Percentiles rank a stretch among this genome's conserved stretches.
Conservation (phyloP, 2,888 invertebrate genomes). For the Tetragonisca angustula region DNA sequence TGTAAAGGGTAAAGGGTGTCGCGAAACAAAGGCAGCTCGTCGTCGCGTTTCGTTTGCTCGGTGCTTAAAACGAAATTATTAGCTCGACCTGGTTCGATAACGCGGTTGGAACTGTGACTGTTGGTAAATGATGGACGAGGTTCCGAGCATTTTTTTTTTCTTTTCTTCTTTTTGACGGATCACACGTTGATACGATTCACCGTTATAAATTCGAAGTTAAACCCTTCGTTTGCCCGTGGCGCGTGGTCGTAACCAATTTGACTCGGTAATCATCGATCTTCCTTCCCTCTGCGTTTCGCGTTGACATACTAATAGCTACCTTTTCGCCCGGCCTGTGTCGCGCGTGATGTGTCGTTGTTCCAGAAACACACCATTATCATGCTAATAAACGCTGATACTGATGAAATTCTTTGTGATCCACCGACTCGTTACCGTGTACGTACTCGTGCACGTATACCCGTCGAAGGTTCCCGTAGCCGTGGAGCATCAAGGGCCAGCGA, state of each 20-base stretch:
- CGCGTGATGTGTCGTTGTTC: constrained; percentile 17
- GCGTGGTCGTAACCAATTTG: constrained; percentile 1
- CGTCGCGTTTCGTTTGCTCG: background rate
- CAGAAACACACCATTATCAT: constrained; percentile 39
- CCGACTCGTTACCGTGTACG: constrained; percentile 17
- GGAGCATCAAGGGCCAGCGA: constrained; percentile 13
- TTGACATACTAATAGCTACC: constrained; percentile 25
- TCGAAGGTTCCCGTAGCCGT: constrained; percentile 27
- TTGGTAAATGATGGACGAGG: background rate
- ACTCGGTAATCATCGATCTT: constrained; percentile 17
- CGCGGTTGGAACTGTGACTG: background rate
- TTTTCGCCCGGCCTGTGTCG: background rate
- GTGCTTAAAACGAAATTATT: background rate
- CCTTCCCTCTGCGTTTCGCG: background rate
- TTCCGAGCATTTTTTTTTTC: background rate
- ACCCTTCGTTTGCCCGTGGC: background rate
- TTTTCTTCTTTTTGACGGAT: background rate
- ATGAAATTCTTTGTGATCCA: constrained; percentile 43
- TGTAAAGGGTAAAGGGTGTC: background rate
- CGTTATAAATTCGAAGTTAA: constrained; percentile 1
- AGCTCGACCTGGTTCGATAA: too few relatives aligned
- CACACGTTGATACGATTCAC: background rate
- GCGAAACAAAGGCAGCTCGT: constrained; percentile 4
- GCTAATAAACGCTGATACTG: constrained; percentile 36
- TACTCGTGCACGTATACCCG: too few relatives aligned